These are phyloP conservation scores for Napeogenes sylphis DNA, from an alignment of 2,888 invertebrate genomes.

Conservation along the genomic window DNA sequence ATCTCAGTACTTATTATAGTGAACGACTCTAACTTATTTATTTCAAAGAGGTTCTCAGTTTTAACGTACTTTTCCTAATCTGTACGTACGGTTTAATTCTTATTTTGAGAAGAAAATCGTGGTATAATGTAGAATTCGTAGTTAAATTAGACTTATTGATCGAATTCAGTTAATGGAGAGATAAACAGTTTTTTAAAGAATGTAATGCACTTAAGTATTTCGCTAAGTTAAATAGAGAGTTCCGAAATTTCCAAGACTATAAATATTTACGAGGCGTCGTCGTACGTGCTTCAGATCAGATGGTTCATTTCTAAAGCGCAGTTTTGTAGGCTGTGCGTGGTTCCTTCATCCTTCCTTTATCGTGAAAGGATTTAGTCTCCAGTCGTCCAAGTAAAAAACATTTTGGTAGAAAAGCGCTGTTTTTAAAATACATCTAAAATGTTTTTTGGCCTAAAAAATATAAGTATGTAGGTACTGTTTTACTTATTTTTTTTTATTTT, in stretches of 20 bases:
- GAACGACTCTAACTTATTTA: too few species aligned
- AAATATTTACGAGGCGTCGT: slow-evolving; percentile 52
- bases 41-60: too few species aligned
- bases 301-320: slow-evolving; percentile 25
- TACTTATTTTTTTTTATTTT: too few species aligned
- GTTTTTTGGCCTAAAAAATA: too few species aligned
- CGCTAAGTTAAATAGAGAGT: slow-evolving; percentile 32
- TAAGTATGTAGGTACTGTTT: too few species aligned
- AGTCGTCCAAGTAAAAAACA: slow-evolving; percentile 10
- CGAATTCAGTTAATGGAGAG: slow-evolving; percentile 26
- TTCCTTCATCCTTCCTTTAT: slow-evolving; percentile 31
- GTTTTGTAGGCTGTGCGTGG: slow-evolving; percentile 27
- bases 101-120: too few species aligned
- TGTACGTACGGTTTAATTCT: too few species aligned
- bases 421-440: not conserved
- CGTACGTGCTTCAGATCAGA: slow-evolving; percentile 44
- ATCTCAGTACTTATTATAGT: too few species aligned
- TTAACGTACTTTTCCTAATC: too few species aligned
- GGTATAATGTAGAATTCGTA: too few species aligned
- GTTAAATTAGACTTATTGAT: not conserved
- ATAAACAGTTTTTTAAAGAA: slow-evolving; percentile 35
- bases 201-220: slow-evolving; percentile 37
- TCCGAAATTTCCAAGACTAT: slow-evolving; percentile 34
- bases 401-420: not conserved
- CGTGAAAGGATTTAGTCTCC: slow-evolving; percentile 19